Evolutionary conservation across 2,113 vertebrate species (phyloP).

Genomic region (Oxygymnocypris stewartii): DNA sequence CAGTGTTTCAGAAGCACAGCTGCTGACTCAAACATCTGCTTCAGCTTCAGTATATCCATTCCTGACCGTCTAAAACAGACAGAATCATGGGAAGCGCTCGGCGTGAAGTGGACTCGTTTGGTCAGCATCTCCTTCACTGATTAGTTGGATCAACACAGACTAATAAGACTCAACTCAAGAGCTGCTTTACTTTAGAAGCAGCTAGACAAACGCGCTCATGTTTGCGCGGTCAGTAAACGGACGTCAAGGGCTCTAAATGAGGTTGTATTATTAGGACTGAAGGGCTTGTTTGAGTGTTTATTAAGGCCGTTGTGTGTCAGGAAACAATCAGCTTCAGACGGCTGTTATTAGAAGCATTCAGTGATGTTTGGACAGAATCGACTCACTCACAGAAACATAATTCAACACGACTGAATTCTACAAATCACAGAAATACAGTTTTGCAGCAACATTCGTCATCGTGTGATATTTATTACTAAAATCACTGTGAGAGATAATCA

Average conservation of each 20-base stretch:
- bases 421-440: too few relatives aligned
- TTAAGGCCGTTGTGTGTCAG: background rate
- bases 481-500: too few relatives aligned
- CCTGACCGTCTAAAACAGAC: conserved; percentile 9
- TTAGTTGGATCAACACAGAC: conserved; percentile 12
- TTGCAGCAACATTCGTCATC: too few relatives aligned
- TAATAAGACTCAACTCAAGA: background rate
- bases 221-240: background rate
- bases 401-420: too few relatives aligned
- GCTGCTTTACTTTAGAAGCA: background rate
- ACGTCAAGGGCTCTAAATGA: background rate
- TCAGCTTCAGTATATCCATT: too few relatives aligned
- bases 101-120: background rate
- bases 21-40: background rate
- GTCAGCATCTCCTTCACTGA: conserved; percentile 56
- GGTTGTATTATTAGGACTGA: background rate
- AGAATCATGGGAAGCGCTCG: background rate
- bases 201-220: background rate
- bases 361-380: background rate
- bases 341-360: background rate
- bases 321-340: background rate
- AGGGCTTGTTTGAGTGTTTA: background rate
- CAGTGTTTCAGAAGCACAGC: background rate
- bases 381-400: too few relatives aligned
- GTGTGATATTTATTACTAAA: too few relatives aligned